Conservation (phyloP, 2,888 invertebrate species). For the Ditula angustiorana region DNA sequence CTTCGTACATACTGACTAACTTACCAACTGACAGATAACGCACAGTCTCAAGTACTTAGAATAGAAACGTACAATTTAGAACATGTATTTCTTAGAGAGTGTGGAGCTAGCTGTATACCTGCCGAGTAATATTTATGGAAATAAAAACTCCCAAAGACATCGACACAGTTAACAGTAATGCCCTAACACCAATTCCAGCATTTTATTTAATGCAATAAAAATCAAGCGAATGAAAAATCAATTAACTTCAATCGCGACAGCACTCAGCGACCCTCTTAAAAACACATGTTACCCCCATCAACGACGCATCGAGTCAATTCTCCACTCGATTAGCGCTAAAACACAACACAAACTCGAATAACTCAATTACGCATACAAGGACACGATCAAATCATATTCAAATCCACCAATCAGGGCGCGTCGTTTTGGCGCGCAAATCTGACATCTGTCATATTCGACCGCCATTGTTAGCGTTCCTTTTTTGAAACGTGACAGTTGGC, state of each 20-base stretch:
- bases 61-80: no score
- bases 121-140: not conserved
- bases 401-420: constrained; percentile 63
- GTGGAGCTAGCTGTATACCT: no score
- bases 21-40: no score
- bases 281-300: constrained; percentile 54
- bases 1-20: no score
- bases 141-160: not conserved
- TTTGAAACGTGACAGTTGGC: constrained; percentile 74
- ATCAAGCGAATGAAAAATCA: constrained; percentile 33
- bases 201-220: constrained; percentile 19
- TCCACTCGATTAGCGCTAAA: constrained; percentile 70
- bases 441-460: constrained; percentile 79
- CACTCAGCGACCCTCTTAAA: constrained; percentile 46
- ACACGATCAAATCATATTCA: constrained; percentile 62
- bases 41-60: no score
- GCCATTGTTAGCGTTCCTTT: constrained; percentile 68
- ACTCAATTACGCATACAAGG: constrained; percentile 65
- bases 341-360: constrained; percentile 72
- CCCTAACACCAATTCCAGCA: not conserved
- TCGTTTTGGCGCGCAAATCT: constrained; percentile 62
- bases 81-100: no score
- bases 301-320: constrained; percentile 62
- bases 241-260: not conserved
- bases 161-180: not conserved